Conservation (phyloP, 53 echinoderm and acorn worm species). For the Pentamera pediparva region DNA sequence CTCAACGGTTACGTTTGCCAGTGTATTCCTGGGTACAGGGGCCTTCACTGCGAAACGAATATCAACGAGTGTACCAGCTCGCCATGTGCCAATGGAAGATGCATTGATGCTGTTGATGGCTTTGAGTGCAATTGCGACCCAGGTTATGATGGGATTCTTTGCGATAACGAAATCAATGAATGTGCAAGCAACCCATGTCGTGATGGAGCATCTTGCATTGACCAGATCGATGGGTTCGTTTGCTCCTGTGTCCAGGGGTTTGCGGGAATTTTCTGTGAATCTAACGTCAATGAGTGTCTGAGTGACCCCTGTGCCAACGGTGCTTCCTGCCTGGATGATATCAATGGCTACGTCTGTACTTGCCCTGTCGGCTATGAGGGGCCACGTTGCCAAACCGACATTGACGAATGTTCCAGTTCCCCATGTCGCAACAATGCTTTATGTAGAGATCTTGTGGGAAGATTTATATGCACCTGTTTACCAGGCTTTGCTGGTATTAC, state of each 20-base stretch:
- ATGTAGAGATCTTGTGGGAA: slow-evolving; percentile 25
- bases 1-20: slow-evolving; percentile 24
- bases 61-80: slow-evolving; percentile 42
- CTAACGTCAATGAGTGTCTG: slow-evolving; percentile 33
- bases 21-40: slow-evolving; percentile 28
- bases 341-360: slow-evolving; percentile 1
- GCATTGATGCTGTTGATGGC: slow-evolving; percentile 40
- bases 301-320: slow-evolving; percentile 68
- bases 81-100: slow-evolving; percentile 42
- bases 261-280: slow-evolving; percentile 51
- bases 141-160: slow-evolving; percentile 53
- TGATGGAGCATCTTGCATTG: slow-evolving; percentile 52
- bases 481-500: background rate
- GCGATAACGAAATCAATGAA: slow-evolving; percentile 51
- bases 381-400: background rate
- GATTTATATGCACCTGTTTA: slow-evolving; percentile 12
- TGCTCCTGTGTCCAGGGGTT: slow-evolving; percentile 57
- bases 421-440: slow-evolving; percentile 27
- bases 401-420: slow-evolving; percentile 10
- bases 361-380: background rate
- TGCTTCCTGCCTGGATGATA: slow-evolving; percentile 45
- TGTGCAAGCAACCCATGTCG: slow-evolving; percentile 70
- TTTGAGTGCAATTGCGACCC: slow-evolving; percentile 53
- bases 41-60: slow-evolving; percentile 8
- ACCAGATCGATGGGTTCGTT: slow-evolving; percentile 39